phyloP scores from a whole-genome alignment of 2,113 vertebrate genomes.

The Erinaceus europaeus region DNA sequence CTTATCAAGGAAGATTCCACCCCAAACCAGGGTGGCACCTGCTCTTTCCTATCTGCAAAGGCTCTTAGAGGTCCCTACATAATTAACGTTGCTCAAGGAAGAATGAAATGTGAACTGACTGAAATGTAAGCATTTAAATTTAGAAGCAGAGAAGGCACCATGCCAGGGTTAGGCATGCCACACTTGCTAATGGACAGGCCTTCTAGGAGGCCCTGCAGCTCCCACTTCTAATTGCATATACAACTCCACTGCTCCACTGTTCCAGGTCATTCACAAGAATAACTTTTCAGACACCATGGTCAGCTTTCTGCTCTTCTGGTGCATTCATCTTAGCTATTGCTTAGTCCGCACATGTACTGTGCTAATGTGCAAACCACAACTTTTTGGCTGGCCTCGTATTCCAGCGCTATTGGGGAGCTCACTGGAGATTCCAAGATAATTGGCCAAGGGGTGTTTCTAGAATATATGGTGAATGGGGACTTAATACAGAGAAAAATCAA shows the following conservation, averaged over 20 bases:
- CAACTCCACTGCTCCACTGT: background rate
- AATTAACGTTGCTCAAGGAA: slow-evolving; percentile 19
- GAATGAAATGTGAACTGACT: slow-evolving; percentile 17
- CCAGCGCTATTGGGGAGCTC: background rate
- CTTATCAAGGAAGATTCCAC: background rate
- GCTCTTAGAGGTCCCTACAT: slow-evolving; percentile 28
- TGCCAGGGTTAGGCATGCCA: background rate
- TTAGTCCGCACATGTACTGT: background rate
- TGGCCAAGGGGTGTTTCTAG: background rate
- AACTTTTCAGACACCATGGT: rapidly evolving
- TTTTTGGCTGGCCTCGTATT: slow-evolving; percentile 19
- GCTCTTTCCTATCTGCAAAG: background rate
- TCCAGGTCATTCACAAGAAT: background rate
- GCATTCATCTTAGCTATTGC: background rate
- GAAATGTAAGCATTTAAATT: slow-evolving; percentile 30
- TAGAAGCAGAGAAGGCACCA: slow-evolving; percentile 2
- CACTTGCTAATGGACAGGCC: background rate
- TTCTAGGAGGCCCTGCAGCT: background rate
- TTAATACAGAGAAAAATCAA: background rate
- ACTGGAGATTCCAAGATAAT: background rate
- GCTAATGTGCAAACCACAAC: background rate
- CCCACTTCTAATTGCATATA: background rate
- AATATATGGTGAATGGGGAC: background rate
- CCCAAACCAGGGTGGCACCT: background rate
- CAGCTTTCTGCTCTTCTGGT: background rate